Percentiles rank a stretch among this genome's conserved stretches.
phyloP scores from a whole-genome alignment of 2,113 vertebrate species.

The Callospermophilus lateralis region DNA sequence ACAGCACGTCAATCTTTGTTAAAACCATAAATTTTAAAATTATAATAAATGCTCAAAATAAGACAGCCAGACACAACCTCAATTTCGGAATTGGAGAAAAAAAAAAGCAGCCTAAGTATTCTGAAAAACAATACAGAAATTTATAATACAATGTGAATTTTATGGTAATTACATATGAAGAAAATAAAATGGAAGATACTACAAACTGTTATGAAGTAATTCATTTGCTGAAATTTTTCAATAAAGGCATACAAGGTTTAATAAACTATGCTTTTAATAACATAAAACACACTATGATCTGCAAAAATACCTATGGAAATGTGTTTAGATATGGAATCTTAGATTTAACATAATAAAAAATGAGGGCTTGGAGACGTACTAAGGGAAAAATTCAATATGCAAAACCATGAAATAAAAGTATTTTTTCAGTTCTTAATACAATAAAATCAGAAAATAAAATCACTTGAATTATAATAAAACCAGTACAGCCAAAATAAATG shows the following conservation, averaged over 20 bases:
- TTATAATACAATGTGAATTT: conserved; percentile 26
- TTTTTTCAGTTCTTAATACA: conserved; percentile 51
- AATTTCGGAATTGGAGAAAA: not conserved
- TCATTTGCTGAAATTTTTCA: conserved; percentile 34
- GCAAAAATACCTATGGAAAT: conserved; percentile 34
- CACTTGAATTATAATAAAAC: conserved; percentile 50
- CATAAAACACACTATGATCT: conserved; percentile 2
- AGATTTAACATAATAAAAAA: conserved; percentile 52
- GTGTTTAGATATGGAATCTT: conserved; percentile 3
- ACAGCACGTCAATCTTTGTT: not conserved
- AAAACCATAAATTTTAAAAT: not conserved
- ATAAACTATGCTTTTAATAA: conserved; percentile 33
- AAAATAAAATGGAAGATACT: conserved; percentile 3
- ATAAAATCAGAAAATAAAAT: conserved; percentile 60
- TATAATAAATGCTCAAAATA: conserved; percentile 37
- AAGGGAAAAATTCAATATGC: conserved; percentile 5
- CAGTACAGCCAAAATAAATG: not conserved
- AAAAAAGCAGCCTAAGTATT: not conserved
- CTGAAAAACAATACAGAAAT: not conserved
- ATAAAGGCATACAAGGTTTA: conserved; percentile 12
- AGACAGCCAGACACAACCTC: not conserved
- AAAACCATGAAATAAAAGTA: conserved; percentile 61
- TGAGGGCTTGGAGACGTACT: not conserved
- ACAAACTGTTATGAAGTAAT: not conserved
- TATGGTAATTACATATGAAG: not conserved